Percentiles rank a stretch among this genome's conserved stretches.
These are phyloP conservation scores for Gari tellinella DNA, from an alignment of 2,888 invertebrate genomes.

Conservation along the genomic window DNA sequence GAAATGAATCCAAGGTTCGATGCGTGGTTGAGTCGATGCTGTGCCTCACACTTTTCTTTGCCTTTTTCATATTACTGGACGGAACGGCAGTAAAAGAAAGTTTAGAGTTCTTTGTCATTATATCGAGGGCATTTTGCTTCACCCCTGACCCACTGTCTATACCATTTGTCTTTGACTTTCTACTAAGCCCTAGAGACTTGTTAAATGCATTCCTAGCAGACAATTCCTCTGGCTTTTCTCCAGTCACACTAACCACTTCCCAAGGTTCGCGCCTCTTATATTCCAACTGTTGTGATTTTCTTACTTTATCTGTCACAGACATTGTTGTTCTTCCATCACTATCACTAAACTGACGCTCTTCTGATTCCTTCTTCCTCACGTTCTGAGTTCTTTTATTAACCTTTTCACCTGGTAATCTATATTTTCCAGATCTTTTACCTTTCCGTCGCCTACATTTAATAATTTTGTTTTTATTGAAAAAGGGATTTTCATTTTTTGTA, in stretches of 20 bases:
- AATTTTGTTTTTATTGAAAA: slow-evolving; percentile 44
- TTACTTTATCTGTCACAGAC: not conserved
- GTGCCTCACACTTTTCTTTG: slow-evolving; percentile 37
- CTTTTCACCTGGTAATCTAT: slow-evolving; percentile 65
- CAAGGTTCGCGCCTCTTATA: no score
- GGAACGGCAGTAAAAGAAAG: slow-evolving; percentile 40
- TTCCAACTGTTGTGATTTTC: no score
- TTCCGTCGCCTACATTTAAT: slow-evolving; percentile 37
- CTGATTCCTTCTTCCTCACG: slow-evolving; percentile 34
- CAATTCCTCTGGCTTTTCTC: no score
- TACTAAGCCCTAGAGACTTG: no score
- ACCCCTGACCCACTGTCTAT: no score
- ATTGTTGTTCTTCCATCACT: slow-evolving; percentile 8
- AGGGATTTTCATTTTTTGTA: slow-evolving; percentile 42
- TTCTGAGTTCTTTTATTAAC: slow-evolving; percentile 13
- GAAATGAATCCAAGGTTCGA: slow-evolving; percentile 42
- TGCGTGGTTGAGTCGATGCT: slow-evolving; percentile 33
- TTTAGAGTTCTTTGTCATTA: slow-evolving; percentile 61
- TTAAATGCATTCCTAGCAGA: no score
- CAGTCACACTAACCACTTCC: no score
- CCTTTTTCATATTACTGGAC: slow-evolving; percentile 26
- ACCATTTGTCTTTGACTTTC: no score
- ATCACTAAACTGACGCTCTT: slow-evolving; percentile 36
- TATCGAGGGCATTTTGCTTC: slow-evolving; percentile 52
- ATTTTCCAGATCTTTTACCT: slow-evolving; percentile 53